Conservation (phyloP, 1,140 invertebrate species). For the Argopecten irradians region DNA sequence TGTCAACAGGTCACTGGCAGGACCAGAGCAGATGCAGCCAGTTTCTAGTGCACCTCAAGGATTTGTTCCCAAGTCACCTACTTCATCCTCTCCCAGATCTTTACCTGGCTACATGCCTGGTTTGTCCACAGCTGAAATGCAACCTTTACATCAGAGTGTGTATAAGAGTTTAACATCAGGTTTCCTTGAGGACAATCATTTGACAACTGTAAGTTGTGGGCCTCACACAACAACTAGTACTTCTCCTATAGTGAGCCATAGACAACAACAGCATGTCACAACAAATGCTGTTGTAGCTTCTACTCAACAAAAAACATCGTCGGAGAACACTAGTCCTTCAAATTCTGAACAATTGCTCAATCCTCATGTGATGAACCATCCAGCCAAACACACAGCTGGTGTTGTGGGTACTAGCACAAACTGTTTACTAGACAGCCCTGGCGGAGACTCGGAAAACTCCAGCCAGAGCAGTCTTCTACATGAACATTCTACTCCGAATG, state of each 20-base stretch:
- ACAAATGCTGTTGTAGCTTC: background rate
- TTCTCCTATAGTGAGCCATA: background rate
- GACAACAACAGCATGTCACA: slow-evolving; percentile 11
- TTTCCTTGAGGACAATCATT: slow-evolving; percentile 3
- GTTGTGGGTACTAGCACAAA: slow-evolving; percentile 25
- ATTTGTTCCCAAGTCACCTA: background rate
- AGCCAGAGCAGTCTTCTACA: slow-evolving; percentile 64
- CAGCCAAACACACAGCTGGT: slow-evolving; percentile 49
- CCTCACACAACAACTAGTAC: background rate
- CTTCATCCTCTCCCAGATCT: background rate
- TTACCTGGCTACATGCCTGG: background rate
- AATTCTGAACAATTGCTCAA: slow-evolving; percentile 62
- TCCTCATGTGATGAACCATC: slow-evolving; percentile 47
- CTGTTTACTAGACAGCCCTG: slow-evolving; percentile 46
- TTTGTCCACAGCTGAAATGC: background rate
- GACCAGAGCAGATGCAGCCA: slow-evolving; percentile 28
- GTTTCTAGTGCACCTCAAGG: background rate
- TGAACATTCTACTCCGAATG: slow-evolving; percentile 62
- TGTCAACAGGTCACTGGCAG: slow-evolving; percentile 1
- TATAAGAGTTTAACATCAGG: slow-evolving; percentile 5
- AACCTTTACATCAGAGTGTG: background rate
- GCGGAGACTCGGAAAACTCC: slow-evolving; percentile 63
- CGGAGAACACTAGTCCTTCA: background rate
- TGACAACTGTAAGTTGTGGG: background rate
- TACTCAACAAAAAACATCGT: slow-evolving; percentile 3